Evolutionary conservation across 2,888 invertebrate species (phyloP), one percentile per base, ranked within the genome.

Genomic region (Meteorus colon): DNA sequence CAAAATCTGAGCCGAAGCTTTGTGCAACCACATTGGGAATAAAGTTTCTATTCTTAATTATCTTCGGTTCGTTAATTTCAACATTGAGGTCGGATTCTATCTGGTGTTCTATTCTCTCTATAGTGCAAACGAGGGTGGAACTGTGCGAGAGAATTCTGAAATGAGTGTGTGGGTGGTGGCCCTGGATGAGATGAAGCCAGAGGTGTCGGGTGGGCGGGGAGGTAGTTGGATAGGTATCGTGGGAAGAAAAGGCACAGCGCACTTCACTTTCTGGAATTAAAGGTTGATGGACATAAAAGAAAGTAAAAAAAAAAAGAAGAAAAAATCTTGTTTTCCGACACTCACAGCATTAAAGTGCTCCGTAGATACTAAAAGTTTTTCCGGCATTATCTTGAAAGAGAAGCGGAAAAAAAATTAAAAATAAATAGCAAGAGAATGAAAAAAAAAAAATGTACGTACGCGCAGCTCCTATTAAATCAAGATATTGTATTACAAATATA

Each of bases 1-100:
- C 27, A 62, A 62, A 62, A 48, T 68, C 48, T 16, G n/a, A 45
- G 27, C 48, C 5, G 48, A 51, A 48, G 51, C 51, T 16, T 16
- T 19, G 45, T 29, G 14, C 16, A 16, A 68, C 48, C 41, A 48
- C 48, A 68, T 68, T 68, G 48, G 29, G 14, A 67, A 81, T 82
- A 80, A 82, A 81, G 78, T 82, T 84, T 81, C 81, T 78, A 80
- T 79, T 82, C 82, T 84, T 82, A 82, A 84, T 84, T 84, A 84
- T 83, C 82, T 78, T 73, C 80, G 82, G 82, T 84, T 82, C 82
- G 84, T 84, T 84, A 84, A 83, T 83, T 83, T 80, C 80, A 79
- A 72, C 65, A 77, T 73, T 74, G 77, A 76, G 80, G 80, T 82
- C 77, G 76, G 78, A 76, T 77, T 69, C 76, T 68, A 37, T 16